A percentile compares a stretch with the other conserved stretches of the same genome.
Conservation (phyloP, 1,140 invertebrate species). For the Nixonia krombeini region DNA sequence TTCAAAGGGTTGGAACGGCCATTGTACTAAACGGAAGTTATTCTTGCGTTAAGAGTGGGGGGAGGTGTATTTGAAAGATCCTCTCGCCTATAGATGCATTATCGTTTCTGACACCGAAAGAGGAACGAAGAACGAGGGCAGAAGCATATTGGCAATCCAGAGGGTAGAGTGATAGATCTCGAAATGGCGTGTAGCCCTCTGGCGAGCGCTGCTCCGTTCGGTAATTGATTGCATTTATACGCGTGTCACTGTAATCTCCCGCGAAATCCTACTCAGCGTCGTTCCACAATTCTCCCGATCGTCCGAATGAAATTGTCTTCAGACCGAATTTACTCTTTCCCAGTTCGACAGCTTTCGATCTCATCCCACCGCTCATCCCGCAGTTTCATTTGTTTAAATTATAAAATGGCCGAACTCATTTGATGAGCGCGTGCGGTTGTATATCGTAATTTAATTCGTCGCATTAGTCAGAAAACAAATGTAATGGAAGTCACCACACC, state of each 20-base stretch:
- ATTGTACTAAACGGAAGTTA: not conserved
- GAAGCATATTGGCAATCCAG: constrained; percentile 47
- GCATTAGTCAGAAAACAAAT: too few relatives aligned
- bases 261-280: constrained; percentile 45
- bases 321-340: constrained; percentile 31
- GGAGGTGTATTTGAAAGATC: constrained; percentile 33
- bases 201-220: constrained; percentile 46
- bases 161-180: constrained; percentile 47
- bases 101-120: constrained; percentile 44
- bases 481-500: too few relatives aligned
- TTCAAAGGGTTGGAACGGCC: too few relatives aligned
- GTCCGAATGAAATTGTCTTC: constrained; percentile 51
- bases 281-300: constrained; percentile 48
- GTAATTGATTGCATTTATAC: constrained; percentile 53
- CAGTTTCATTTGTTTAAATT: constrained; percentile 37
- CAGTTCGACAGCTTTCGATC: constrained; percentile 29
- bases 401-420: constrained; percentile 14
- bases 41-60: not conserved
- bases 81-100: constrained; percentile 43
- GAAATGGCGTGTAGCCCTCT: constrained; percentile 48
- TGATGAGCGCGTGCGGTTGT: not conserved
- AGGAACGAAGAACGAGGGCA: constrained; percentile 42
- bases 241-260: constrained; percentile 51
- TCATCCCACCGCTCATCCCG: too few relatives aligned
- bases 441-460: too few relatives aligned